phyloP scores from a whole-genome alignment of 1,140 invertebrate species.

The Latrodectus geometricus region DNA sequence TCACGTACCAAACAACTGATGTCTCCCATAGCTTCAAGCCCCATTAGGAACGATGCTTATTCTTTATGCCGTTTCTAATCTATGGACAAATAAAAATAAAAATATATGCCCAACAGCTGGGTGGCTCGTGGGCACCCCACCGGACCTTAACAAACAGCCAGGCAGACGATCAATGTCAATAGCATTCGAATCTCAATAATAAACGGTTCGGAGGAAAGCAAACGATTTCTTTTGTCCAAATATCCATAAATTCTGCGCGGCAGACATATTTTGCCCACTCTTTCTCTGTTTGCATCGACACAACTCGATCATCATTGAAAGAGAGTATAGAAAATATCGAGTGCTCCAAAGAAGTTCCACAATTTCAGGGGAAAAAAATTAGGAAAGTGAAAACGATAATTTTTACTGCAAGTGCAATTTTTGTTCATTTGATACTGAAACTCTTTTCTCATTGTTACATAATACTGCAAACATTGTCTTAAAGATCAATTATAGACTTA shows the following conservation, averaged over 20 bases:
- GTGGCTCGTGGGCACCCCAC: background rate
- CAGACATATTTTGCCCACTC: constrained; percentile 50
- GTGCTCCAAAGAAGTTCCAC: too few species aligned
- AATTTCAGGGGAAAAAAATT: too few species aligned
- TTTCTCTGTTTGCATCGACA: constrained; percentile 39
- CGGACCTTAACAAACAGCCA: constrained; percentile 14
- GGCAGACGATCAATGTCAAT: constrained; percentile 46
- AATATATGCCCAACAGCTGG: constrained; percentile 43
- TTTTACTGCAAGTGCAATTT: too few species aligned
- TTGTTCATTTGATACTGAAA: too few species aligned
- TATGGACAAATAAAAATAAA: constrained; percentile 32
- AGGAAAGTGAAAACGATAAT: too few species aligned
- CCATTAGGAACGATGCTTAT: constrained; percentile 36
- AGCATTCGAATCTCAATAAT: constrained; percentile 51
- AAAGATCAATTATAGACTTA: too few species aligned
- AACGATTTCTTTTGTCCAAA: constrained; percentile 52
- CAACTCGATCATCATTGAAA: constrained; percentile 21
- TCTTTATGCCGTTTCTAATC: constrained; percentile 40
- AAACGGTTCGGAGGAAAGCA: constrained; percentile 34
- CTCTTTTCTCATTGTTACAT: too few species aligned
- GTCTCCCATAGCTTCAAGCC: background rate
- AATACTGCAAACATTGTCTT: too few species aligned
- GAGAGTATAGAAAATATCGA: too few species aligned
- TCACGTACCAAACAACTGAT: background rate
- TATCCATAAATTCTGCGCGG: constrained; percentile 39